Evolutionary conservation across 2,797 vertebrate genomes (phyloP).

Genomic region (Manis javanica): DNA sequence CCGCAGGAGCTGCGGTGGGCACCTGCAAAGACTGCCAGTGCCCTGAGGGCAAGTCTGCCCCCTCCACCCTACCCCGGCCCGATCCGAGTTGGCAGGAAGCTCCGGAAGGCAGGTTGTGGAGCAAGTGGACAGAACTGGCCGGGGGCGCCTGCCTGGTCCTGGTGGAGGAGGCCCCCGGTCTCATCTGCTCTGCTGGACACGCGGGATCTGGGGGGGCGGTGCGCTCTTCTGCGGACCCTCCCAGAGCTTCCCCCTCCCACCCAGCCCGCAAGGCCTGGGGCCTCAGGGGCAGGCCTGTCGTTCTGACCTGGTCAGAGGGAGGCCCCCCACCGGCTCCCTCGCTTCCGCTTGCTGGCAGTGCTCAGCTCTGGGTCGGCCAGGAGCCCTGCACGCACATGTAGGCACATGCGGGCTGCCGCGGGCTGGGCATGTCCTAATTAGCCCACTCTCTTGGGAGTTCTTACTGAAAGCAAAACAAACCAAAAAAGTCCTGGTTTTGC

Average conservation of each 20-base stretch:
- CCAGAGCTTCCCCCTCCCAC: no score
- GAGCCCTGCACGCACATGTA: conserved; percentile 38
- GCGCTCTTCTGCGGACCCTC: accelerated
- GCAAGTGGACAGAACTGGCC: accelerated
- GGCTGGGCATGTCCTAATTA: conserved; percentile 73
- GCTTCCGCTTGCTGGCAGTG: background rate
- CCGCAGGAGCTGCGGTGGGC: accelerated
- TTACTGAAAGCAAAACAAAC: conserved; percentile 73
- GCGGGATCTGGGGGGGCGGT: background rate
- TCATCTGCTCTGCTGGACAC: accelerated
- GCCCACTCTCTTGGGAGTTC: conserved; percentile 72
- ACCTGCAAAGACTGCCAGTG: background rate
- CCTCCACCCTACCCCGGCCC: background rate
- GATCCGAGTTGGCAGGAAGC: background rate
- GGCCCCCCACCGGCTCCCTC: background rate
- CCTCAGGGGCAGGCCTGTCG: background rate
- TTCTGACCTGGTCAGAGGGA: background rate
- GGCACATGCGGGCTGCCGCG: conserved; percentile 54
- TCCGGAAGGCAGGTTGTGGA: background rate
- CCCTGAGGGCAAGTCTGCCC: accelerated
- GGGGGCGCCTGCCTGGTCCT: background rate
- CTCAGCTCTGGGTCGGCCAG: conserved; percentile 55
- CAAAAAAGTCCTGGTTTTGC: conserved; percentile 55
- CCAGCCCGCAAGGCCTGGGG: accelerated
- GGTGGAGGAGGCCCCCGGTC: background rate